These are phyloP conservation scores for Choristoneura rosaceana DNA, from an alignment of 2,888 invertebrate species.

Conservation along the genomic window DNA sequence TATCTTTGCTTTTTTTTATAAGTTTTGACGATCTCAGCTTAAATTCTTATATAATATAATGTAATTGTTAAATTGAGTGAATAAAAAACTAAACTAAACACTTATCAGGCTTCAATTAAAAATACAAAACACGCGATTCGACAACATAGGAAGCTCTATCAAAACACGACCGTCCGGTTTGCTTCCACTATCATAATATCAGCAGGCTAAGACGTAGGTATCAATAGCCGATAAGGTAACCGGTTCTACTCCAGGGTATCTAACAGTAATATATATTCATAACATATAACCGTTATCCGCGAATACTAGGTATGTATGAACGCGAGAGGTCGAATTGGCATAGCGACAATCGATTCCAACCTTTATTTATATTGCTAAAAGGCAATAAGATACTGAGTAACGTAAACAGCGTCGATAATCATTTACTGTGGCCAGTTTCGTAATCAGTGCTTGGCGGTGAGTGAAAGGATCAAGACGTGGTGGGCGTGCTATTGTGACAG, in stretches of 20 bases:
- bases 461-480: conserved; percentile 65
- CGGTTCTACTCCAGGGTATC: conserved; percentile 20
- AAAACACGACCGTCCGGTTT: conserved; percentile 29
- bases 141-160: conserved; percentile 27
- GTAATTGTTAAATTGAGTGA: too few species aligned
- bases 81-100: too few species aligned
- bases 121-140: conserved; percentile 17
- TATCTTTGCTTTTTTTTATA: too few species aligned
- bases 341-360: conserved; percentile 22
- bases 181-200: conserved; percentile 22
- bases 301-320: conserved; percentile 39
- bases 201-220: conserved; percentile 7
- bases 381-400: conserved; percentile 12
- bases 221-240: conserved; percentile 28
- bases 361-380: conserved; percentile 30
- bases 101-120: not conserved
- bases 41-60: too few species aligned
- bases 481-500: conserved; percentile 49
- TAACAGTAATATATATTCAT: conserved; percentile 35
- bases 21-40: too few species aligned
- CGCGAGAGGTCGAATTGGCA: conserved; percentile 24
- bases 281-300: conserved; percentile 28
- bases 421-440: conserved; percentile 23
- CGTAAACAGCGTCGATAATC: conserved; percentile 29
- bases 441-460: conserved; percentile 46